phyloP scores from a whole-genome alignment of 2,113 vertebrate genomes.

The Cardinalis cardinalis region DNA sequence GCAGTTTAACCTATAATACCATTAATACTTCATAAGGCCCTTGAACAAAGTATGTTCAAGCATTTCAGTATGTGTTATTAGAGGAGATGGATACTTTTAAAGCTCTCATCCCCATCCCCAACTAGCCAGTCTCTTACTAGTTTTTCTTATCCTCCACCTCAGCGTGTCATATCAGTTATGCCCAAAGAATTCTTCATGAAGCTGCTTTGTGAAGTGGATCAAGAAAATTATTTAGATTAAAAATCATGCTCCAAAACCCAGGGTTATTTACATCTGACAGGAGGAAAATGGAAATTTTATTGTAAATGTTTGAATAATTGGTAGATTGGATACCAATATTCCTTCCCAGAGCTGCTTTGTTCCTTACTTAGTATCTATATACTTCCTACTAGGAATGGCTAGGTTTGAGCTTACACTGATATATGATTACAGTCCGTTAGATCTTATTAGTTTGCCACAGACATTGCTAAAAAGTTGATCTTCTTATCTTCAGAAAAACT shows the following conservation, averaged over 20 bases:
- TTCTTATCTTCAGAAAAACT: neutral
- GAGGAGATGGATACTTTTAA: neutral
- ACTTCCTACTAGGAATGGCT: neutral
- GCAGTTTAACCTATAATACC: neutral
- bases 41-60: neutral
- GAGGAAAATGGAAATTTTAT: neutral
- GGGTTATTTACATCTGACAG: neutral
- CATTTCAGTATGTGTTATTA: neutral
- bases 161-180: neutral
- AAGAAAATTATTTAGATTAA: neutral
- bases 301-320: neutral
- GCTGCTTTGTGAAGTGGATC: neutral
- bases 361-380: neutral
- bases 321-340: neutral
- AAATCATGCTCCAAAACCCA: neutral
- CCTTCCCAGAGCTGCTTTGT: neutral
- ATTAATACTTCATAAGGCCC: neutral
- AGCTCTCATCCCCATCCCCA: neutral
- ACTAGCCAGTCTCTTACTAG: neutral
- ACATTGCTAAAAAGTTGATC: neutral
- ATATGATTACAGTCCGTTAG: neutral
- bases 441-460: neutral
- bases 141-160: neutral
- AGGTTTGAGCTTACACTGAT: neutral
- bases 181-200: neutral